Base-by-base conservation (phyloP, 2,888 invertebrate genomes). In the Trissonchulus sp. region DNA sequence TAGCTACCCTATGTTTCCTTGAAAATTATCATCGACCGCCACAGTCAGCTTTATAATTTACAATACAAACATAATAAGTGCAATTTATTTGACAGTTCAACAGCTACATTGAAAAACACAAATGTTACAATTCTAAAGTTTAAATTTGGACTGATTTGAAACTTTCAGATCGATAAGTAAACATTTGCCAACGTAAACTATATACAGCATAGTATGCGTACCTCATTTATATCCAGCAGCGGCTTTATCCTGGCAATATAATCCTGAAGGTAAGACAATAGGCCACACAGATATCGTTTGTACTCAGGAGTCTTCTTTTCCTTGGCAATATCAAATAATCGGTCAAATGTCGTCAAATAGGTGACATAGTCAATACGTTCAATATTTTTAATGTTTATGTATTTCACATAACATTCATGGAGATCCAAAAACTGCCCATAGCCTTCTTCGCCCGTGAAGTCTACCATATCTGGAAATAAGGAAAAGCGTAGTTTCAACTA, bases 361-460 rank as follows among this genome's bases (percentile, higher is more conserved):
- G 92, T 91, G 72, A 99, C 93, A 85, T 99, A 99, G 86, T 99
- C 98, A 38, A 95, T 82, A 81, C 91, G 91, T 88, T 96, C 96
- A 80, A 98, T 91, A 8, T 96, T 96, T 84, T 98, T 97, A 38
- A 99, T 88, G 85, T 99, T 99, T 37, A 98, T 90, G 84, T 92
- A 99, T 83, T 93, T 93, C 82, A 93, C 94, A 86, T 94, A 97
- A 82, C 95, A 93, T 84, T 94, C 93, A 86, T 99, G 96, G 68
- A 99, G 88, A 87, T 99, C 99, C 74, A 99, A 88, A 87, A 95
- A 99, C n/a, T 81, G 75, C 23, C 99, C 99, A 86, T 97, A 99
- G 0, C 98, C 98, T 87, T 99, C 99, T 86, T 99, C 99, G 86
- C 99, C 99, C 1, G 94, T 93, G 84, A 99, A 99, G 81, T 97